These are phyloP conservation scores for Siphlonurus alternatus DNA, from an alignment of 2,888 invertebrate genomes.

Conservation along the genomic window DNA sequence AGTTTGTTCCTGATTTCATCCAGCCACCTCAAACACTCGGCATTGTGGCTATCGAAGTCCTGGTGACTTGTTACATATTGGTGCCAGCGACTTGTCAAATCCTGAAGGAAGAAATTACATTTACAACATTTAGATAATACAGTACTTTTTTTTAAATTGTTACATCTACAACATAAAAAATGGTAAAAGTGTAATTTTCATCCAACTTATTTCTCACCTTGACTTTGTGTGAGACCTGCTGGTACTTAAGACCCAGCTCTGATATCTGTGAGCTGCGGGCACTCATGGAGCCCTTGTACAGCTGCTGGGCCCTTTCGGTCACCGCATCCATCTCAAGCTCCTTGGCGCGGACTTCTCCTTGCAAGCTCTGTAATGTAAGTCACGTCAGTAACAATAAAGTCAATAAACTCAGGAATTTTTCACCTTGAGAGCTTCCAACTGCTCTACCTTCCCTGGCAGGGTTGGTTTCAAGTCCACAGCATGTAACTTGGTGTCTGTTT, in stretches of 20 bases:
- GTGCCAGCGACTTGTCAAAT: constrained; percentile 80
- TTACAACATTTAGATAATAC: too few relatives aligned
- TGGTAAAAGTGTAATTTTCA: background rate
- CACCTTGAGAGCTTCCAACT: constrained; percentile 54
- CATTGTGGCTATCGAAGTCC: constrained; percentile 65
- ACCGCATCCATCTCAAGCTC: constrained; percentile 86
- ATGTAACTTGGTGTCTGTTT: constrained; percentile 73
- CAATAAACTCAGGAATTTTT: background rate
- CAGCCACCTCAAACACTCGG: constrained; percentile 70
- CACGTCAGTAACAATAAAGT: background rate
- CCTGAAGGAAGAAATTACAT: too few relatives aligned
- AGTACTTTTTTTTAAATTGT: too few relatives aligned
- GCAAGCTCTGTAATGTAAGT: constrained; percentile 37
- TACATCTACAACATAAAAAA: too few relatives aligned
- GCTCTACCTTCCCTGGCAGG: constrained; percentile 65
- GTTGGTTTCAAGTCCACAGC: constrained; percentile 73
- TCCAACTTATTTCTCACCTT: constrained; percentile 36
- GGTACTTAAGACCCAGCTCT: constrained; percentile 82
- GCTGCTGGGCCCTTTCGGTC: constrained; percentile 74
- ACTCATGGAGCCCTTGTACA: constrained; percentile 55
- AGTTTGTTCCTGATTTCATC: constrained; percentile 65
- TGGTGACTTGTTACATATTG: constrained; percentile 76
- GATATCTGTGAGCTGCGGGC: constrained; percentile 69
- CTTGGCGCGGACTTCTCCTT: constrained; percentile 78
- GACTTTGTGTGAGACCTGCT: constrained; percentile 73